Conservation (phyloP, 2,797 vertebrate species). For the Nyctibius grandis region DNA sequence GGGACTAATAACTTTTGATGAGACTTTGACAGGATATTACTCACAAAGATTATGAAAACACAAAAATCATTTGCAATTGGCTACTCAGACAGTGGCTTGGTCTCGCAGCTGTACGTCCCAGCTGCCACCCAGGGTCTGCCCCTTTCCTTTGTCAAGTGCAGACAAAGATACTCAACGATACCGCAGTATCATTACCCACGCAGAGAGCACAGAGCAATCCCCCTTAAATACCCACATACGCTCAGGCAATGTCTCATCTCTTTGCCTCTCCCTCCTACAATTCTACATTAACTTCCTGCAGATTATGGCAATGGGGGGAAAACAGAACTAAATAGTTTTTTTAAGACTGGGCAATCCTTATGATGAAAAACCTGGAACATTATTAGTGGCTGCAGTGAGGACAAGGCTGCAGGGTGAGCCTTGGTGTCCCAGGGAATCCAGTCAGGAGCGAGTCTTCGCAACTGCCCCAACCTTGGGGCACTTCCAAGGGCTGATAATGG, state of each 20-base stretch:
- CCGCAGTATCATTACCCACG: neutral
- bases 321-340: neutral
- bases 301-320: neutral
- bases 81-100: conserved; percentile 76
- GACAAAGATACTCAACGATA: neutral
- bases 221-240: neutral
- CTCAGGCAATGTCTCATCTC: neutral
- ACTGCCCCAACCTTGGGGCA: neutral
- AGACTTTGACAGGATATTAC: conserved; percentile 57
- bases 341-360: neutral
- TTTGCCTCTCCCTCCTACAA: neutral
- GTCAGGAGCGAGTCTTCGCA: neutral
- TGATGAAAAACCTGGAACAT: fast-evolving
- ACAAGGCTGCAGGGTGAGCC: neutral
- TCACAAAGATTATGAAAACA: conserved; percentile 56
- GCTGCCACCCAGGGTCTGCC: conserved; percentile 67
- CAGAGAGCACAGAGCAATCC: neutral
- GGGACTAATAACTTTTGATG: conserved; percentile 61
- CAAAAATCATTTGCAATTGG: conserved; percentile 33
- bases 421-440: neutral
- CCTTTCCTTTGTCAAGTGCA: neutral
- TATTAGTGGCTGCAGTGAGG: neutral
- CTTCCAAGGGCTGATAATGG: conserved; percentile 34
- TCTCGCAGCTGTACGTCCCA: conserved; percentile 81
- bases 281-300: neutral